Conservation (phyloP, 2,888 invertebrate species). For the Lasiommata megera region DNA sequence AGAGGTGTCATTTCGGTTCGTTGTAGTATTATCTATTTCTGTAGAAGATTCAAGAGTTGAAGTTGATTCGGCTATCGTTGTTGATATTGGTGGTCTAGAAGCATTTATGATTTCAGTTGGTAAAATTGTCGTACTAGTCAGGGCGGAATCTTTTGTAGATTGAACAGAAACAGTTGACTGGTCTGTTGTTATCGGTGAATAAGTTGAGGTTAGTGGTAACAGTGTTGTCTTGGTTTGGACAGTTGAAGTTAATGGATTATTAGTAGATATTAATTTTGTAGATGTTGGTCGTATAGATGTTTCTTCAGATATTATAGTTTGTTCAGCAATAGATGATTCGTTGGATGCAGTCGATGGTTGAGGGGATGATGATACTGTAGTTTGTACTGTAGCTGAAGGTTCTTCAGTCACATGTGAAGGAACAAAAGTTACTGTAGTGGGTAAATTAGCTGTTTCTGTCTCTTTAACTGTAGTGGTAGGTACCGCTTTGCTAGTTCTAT, state of each 20-base stretch:
- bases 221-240: not conserved
- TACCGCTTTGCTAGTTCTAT: too few relatives aligned
- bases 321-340: not conserved
- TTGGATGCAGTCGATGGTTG: slow-evolving; percentile 3
- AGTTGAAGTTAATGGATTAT: not conserved
- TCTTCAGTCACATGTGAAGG: not conserved
- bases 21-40: too few relatives aligned
- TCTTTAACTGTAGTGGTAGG: not conserved
- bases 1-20: too few relatives aligned
- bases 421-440: too few relatives aligned
- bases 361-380: not conserved
- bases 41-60: not conserved
- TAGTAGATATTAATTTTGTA: not conserved
- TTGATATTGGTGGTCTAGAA: not conserved
- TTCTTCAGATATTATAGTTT: not conserved
- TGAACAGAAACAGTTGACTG: not conserved
- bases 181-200: not conserved
- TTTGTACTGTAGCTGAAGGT: not conserved
- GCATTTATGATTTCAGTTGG: not conserved
- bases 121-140: not conserved
- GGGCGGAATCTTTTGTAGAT: not conserved
- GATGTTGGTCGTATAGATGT: not conserved
- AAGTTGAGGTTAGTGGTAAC: not conserved
- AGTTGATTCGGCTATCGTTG: not conserved
- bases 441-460: not conserved